Percentiles rank a stretch among this genome's conserved stretches.
Evolutionary conservation across 2,113 vertebrate genomes (phyloP).

Genomic region (Arenaria interpres): DNA sequence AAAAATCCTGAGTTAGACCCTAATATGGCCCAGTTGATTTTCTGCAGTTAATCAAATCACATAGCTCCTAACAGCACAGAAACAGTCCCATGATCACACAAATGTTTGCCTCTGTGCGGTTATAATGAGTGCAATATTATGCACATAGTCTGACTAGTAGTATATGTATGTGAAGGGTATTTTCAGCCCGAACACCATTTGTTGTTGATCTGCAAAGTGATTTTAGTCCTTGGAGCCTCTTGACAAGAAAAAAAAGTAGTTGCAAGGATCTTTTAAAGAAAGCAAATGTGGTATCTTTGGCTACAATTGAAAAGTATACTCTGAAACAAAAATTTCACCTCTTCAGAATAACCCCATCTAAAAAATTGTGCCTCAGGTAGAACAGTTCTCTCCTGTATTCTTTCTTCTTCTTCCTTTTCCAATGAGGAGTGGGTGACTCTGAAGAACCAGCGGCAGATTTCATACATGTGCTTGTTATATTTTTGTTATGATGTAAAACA

Average conservation of each 20-base stretch:
- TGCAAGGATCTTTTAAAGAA: background rate
- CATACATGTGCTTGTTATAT: background rate
- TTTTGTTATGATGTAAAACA: background rate
- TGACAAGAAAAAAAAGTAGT: fast-evolving
- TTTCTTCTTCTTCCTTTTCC: background rate
- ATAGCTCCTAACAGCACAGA: background rate
- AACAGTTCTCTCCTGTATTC: background rate
- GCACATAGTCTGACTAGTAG: background rate
- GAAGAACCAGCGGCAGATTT: background rate
- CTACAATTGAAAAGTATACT: background rate
- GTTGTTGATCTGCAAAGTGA: background rate
- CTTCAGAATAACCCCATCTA: background rate
- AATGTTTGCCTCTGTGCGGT: background rate
- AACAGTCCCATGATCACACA: background rate
- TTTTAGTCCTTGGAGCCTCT: background rate
- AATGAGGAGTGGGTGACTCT: background rate
- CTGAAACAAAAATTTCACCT: background rate
- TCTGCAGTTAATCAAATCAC: background rate
- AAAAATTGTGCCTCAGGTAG: background rate
- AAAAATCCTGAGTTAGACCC: background rate
- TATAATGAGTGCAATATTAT: background rate
- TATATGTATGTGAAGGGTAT: background rate
- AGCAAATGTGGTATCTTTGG: background rate
- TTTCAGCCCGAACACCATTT: background rate
- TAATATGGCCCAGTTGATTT: background rate